Evolutionary conservation across 64 coral and sea anemone genomes (phyloP), one percentile per base, ranked within the genome.

Genomic region (Anthopleura sola): DNA sequence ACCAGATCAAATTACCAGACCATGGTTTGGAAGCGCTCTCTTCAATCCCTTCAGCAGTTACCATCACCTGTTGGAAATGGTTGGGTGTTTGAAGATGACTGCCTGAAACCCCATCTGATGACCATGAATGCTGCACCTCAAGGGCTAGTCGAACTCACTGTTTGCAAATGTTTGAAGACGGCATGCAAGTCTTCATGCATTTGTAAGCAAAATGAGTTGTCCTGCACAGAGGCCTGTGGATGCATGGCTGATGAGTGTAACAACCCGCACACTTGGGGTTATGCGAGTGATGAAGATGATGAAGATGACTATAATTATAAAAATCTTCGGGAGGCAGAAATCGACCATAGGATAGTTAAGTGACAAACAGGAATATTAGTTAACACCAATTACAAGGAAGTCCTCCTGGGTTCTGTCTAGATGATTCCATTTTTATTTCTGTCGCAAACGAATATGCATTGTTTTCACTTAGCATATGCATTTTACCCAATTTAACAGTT

Each of bases 171-270:
- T 48, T 19, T 44, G 24, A 87, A 87, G 75, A 55, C 86, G 26
- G 40, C 69, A 68, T 87, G 86, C 75, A 76, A 87, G 74, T 78
- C 69, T 21, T 54, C 53, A 36, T 56, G 82, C 36, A 37, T 60
- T 84, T 84, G 82, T 58, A 84, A 58, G 31, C 28, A 58, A 53
- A 84, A 84, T 84, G 82, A 84, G 82, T 84, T 84, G 36, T 29
- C 78, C 17, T 66, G 60, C 60, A 84, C 82, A 84, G 53, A 84
- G 82, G 82, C 82, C 58, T 84, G 82, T 84, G 82, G 60, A 66
- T 66, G 60, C 60, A 66, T 66, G 60, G 60, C 60, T 26, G 60
- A 68, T 2, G 23, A 0, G 26, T 68, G 60, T 11, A 68, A 68
- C 9, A 68, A 68, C 9, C 60, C 60, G 6, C 60, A 68, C 60